Percentiles rank a stretch among this genome's conserved stretches.
phyloP scores from a whole-genome alignment of 2,888 invertebrate species.

The Drosophila helvetica region DNA sequence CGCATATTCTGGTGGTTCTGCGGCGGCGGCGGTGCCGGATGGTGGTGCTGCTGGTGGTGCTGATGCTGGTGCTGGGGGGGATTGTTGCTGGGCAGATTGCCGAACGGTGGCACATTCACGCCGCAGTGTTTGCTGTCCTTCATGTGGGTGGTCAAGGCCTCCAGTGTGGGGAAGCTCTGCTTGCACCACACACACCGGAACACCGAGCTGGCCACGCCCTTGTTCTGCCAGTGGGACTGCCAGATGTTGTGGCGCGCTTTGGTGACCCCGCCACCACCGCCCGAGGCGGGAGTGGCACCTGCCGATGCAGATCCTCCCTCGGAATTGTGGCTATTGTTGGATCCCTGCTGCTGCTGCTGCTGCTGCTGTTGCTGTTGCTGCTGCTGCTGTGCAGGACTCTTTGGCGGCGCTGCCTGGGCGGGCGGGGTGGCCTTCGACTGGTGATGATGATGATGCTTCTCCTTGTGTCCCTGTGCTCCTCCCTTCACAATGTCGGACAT shows the following conservation, averaged over 20 bases:
- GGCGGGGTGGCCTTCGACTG: constrained; percentile 70
- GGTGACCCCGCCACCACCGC: constrained; percentile 77
- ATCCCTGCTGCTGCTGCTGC: neutral
- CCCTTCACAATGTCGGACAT: constrained; percentile 96
- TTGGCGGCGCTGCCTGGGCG: constrained; percentile 37
- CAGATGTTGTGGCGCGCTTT: constrained; percentile 93
- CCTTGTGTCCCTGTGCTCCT: constrained; percentile 50
- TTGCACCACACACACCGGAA: constrained; percentile 99
- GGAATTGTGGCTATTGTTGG: constrained; percentile 8
- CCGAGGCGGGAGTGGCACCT: constrained; percentile 38
- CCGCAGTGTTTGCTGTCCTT: constrained; percentile 98
- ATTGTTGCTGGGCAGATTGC: constrained; percentile 81
- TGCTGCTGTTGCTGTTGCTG: neutral
- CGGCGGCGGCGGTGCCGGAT: constrained; percentile 54
- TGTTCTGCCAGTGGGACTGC: constrained; percentile 99
- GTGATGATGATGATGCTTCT: constrained; percentile 42
- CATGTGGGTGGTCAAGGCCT: constrained; percentile 98
- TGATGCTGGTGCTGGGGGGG: constrained; percentile 65
- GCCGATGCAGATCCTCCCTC: constrained; percentile 74
- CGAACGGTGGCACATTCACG: constrained; percentile 90
- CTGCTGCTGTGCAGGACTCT: constrained; percentile 61
- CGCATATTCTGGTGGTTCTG: constrained; percentile 56
- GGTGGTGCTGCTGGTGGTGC: constrained; percentile 53
- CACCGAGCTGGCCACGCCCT: constrained; percentile 97
- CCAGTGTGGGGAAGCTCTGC: constrained; percentile 96